Base-by-base conservation (phyloP, 1,140 invertebrate species). In the Pentalonia nigronervosa region DNA sequence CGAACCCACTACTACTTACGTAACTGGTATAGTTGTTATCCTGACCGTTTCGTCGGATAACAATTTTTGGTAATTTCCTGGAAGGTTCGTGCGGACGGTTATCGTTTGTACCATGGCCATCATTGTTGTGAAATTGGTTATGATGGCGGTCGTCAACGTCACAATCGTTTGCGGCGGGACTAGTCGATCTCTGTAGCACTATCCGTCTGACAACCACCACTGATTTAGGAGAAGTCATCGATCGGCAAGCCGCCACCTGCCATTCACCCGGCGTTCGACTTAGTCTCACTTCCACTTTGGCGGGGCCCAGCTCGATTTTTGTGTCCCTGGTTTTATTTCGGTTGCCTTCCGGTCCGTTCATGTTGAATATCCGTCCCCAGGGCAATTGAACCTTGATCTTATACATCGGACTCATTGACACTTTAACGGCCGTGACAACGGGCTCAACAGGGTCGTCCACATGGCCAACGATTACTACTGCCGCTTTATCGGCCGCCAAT, bases 351-450 rank as follows among this genome's bases (percentile, higher is more conserved):
- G 50, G 41, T 4, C 41, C 21, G 23, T 91, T 87, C 34, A 94
- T 50, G 30, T 94, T 94, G 48, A 94, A 94, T 87, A 94, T 94
- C 30, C 90, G 47, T 21, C 91, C 45, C 93, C 93, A 94, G 23
- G 93, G 93, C 20, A 94, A 48, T 25, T 94, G 93, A 7, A 94
- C 93, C 34, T 94, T 94, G 30, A 94, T 91, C n/a, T 81, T 93
- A 14, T 50, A 86, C 21, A 23, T 53, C 2, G 91, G 87, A 21
- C 4, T 86, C 17, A 14, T 48, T 7, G 47, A 21, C 17, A 48
- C 47, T n/a, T 20, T 34, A 11, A 30, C 45, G 9, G 84, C 47
- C 7, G n/a, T 25, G 3, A 11, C 25, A 23, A 53, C 88, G n/a
- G 53, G 50, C 17, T 36, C n/a, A 14, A 34, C n/a, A 76, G 23